phyloP scores from a whole-genome alignment of 2,113 vertebrate genomes.

The Cynopterus brachyotis region DNA sequence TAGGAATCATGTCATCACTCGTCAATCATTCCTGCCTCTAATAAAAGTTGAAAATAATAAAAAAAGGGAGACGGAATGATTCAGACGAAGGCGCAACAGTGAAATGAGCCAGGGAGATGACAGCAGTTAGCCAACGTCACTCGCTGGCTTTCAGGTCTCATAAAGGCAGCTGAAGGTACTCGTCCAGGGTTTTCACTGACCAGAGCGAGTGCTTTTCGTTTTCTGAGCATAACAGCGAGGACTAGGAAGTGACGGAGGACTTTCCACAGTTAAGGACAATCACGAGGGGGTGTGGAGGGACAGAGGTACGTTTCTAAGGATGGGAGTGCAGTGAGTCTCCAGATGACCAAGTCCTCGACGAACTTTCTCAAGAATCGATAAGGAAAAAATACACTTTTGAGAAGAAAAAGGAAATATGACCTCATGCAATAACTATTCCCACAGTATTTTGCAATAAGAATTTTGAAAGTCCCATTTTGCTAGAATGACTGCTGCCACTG shows the following conservation, averaged over 20 bases:
- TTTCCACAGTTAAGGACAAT: too few species aligned
- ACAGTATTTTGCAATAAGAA: background rate
- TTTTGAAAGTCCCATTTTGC: background rate
- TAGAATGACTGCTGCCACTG: background rate
- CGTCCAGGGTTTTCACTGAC: background rate
- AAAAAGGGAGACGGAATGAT: accelerated
- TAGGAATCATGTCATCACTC: accelerated
- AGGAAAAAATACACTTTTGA: too few species aligned
- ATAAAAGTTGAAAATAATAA: background rate
- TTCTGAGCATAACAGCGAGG: accelerated
- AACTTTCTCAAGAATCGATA: too few species aligned
- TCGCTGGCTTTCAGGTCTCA: accelerated
- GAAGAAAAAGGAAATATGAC: background rate
- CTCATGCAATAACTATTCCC: too few species aligned
- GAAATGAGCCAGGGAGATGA: accelerated
- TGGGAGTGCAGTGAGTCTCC: accelerated
- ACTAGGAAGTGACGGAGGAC: background rate
- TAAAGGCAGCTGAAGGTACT: background rate
- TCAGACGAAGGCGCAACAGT: accelerated
- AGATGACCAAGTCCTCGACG: accelerated
- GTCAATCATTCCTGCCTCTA: too few species aligned
- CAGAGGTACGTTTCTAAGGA: accelerated
- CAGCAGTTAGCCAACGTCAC: accelerated
- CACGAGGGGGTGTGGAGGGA: background rate
- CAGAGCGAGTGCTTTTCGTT: background rate